Conservation (phyloP, 2,888 invertebrate species). For the Drosophila koepferae region DNA sequence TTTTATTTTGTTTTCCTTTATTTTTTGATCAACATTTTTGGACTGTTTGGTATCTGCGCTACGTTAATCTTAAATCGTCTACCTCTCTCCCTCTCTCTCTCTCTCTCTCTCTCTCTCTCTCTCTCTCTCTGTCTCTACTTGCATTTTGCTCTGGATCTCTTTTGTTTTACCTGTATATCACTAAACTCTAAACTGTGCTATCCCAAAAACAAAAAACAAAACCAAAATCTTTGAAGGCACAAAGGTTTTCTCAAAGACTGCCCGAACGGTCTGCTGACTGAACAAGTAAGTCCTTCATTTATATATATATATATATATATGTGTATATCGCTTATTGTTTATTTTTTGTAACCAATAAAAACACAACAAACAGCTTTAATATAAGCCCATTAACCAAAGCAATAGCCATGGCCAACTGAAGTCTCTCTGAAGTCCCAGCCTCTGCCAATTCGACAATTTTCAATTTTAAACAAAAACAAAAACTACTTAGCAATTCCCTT, state of each 20-base stretch:
- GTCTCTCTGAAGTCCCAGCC: constrained; percentile 7
- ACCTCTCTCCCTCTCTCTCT: constrained; percentile 1
- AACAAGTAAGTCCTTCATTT: constrained; percentile 89
- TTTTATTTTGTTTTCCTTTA: background rate
- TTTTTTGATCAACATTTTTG: constrained; percentile 15
- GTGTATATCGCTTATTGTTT: background rate
- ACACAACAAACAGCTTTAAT: background rate
- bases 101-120: background rate
- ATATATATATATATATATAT: constrained; percentile 3
- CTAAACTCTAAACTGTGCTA: constrained; percentile 39
- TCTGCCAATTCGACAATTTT: background rate
- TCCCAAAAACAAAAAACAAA: constrained; percentile 7
- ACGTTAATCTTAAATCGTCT: constrained; percentile 27
- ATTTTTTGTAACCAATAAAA: constrained; percentile 21
- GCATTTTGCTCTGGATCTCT: constrained; percentile 21
- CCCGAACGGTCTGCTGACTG: constrained; percentile 97
- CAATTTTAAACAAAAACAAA: constrained; percentile 14
- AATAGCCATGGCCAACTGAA: background rate
- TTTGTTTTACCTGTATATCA: constrained; percentile 16
- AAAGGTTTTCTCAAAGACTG: constrained; percentile 99
- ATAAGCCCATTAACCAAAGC: constrained; percentile 1
- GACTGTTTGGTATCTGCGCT: constrained; percentile 10
- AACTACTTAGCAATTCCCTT: constrained; percentile 29
- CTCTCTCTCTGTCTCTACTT: background rate
- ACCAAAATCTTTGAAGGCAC: constrained; percentile 88